Evolutionary conservation across 1,140 invertebrate species (phyloP), one percentile per base, ranked within the genome.

Genomic region (Drosophila arawakana): DNA sequence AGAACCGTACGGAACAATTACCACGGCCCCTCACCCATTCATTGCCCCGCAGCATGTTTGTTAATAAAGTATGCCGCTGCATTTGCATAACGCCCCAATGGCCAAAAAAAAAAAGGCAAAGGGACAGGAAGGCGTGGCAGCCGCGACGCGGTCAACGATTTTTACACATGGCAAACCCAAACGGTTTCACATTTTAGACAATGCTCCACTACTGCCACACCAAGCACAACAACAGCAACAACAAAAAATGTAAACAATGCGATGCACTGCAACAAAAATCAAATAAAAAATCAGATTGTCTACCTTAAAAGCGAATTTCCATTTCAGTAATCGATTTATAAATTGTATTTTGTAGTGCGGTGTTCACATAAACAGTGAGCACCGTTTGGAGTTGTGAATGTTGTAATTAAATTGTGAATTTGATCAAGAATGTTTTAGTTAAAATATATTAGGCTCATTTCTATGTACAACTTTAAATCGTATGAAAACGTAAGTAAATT

Each of bases 21-120:
- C 13, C 0, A 4, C 4, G 43, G 0, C 49, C 47, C n/a, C 9
- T 7, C 18, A 21, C 1, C 0, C 2, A 1, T 15, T 10, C 5
- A 2, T 43, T 50, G 52, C 10, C 63, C 49, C 18, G 35, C 43
- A 50, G 72, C 44, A 63, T 70, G 52, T 75, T 75, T 70, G 70
- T 75, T 75, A 75, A 71, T 75, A 74, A 75, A 70, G 67, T 43
- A 75, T 75, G 59, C 52, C 30, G 58, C 49, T 71, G 72, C 67
- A 74, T 74, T 74, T 74, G 50, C 72, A 70, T 74, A 49, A 8
- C 52, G 52, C 54, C 37, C 13, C 15, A 0, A 4, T 7, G 5
- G 21, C 15, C 3, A 9, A 9, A 1, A 10, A 7, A 7, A 30
- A 21, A 21, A 2, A 21, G 18, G 15, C 15, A 21, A 2, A 21